phyloP scores from a whole-genome alignment of 2,797 vertebrate species.

The Silurus lanzhouensis region DNA sequence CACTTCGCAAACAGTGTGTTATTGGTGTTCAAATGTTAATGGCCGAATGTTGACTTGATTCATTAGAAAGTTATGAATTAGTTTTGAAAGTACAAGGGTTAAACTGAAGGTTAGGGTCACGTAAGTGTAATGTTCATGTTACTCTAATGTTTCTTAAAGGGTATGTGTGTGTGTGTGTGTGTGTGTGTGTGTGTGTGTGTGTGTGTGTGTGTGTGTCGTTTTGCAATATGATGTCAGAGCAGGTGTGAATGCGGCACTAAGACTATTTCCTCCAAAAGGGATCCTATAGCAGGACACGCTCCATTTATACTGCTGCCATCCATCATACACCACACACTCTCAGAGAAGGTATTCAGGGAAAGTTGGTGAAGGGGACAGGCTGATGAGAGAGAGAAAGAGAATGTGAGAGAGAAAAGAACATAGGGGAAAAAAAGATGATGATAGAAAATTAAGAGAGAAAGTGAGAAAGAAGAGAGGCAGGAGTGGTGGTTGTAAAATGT shows the following conservation, averaged over 20 bases:
- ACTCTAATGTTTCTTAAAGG: not conserved
- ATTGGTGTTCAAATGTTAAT: not conserved
- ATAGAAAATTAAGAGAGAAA: not conserved
- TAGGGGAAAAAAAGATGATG: not conserved
- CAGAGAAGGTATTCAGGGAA: constrained; percentile 54
- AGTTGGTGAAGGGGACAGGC: not conserved
- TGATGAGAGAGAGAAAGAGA: not conserved
- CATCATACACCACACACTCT: constrained; percentile 58
- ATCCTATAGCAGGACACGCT: constrained; percentile 58
- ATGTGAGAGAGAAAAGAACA: not conserved
- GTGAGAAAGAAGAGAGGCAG: not conserved
- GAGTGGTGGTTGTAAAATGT: too few relatives aligned
- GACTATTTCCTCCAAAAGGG: constrained; percentile 50
- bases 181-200: constrained; percentile 9
- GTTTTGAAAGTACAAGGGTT: not conserved
- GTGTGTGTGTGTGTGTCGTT: not conserved
- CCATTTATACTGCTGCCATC: constrained; percentile 68
- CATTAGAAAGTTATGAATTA: not conserved
- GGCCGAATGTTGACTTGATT: not conserved
- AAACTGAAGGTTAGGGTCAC: not conserved
- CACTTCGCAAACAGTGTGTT: not conserved
- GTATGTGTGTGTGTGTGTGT: not conserved
- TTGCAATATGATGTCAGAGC: constrained; percentile 50
- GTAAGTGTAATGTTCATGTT: not conserved
- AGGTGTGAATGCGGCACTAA: constrained; percentile 41